These are phyloP conservation scores for Microvelia longipes DNA, from an alignment of 1,140 invertebrate genomes.

Conservation along the genomic window DNA sequence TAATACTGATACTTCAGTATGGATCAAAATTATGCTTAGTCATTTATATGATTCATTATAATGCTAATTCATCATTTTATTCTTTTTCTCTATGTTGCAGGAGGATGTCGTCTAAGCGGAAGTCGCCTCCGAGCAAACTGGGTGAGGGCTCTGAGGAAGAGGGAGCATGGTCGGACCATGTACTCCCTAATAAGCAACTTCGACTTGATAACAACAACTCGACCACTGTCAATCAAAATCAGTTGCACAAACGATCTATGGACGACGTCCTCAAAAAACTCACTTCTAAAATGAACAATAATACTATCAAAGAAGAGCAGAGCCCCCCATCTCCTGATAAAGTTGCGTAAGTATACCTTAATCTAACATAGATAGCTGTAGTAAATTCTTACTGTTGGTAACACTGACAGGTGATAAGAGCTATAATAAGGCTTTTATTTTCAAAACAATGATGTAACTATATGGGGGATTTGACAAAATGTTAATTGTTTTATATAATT, in stretches of 20 bases:
- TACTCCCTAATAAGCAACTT: constrained; percentile 36
- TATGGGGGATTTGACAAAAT: too few relatives aligned
- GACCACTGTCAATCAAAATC: constrained; percentile 30
- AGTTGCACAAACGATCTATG: constrained; percentile 46
- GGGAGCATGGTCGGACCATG: constrained; percentile 11
- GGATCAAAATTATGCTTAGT: too few relatives aligned
- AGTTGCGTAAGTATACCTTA: neutral
- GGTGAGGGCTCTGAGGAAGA: constrained; percentile 54
- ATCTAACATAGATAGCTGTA: too few relatives aligned
- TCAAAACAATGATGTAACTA: too few relatives aligned
- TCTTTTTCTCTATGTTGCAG: too few relatives aligned
- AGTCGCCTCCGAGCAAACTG: constrained; percentile 77
- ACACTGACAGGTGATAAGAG: too few relatives aligned
- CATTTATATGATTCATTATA: too few relatives aligned
- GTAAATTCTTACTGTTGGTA: too few relatives aligned
- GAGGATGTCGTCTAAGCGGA: constrained; percentile 88
- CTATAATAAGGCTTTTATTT: too few relatives aligned
- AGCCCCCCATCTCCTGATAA: constrained; percentile 29
- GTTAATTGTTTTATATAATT: too few relatives aligned
- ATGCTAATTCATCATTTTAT: too few relatives aligned
- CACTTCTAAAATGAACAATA: constrained; percentile 61
- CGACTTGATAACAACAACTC: constrained; percentile 34
- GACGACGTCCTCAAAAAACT: constrained; percentile 70
- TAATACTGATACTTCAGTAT: too few relatives aligned
- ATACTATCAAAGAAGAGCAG: constrained; percentile 42